Evolutionary conservation across 2,888 invertebrate genomes (phyloP), one percentile per base, ranked within the genome.

Genomic region (Steinernema hermaphroditum): DNA sequence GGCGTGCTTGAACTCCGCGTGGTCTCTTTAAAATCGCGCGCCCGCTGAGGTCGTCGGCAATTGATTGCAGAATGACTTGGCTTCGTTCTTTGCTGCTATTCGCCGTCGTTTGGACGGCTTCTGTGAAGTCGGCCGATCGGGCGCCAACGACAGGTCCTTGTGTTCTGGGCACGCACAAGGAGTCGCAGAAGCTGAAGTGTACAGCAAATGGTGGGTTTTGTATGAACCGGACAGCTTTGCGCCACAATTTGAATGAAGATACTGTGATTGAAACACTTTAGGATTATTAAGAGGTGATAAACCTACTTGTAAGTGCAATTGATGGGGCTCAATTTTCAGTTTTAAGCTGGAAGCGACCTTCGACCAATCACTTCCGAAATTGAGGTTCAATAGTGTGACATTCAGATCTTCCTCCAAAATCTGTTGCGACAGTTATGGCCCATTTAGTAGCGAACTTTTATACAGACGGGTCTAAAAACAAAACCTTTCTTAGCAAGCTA

Each of bases 1-100:
- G 46, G 46, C 46, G 46, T 46, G 46, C 46, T 46, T 46, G 46
- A 46, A 46, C 46, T 46, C 46, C n/a, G 46, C 46, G 46, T 46
- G 46, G 46, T 46, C 46, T 16, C 46, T 19, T 19, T 46, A 19
- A 19, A 46, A 9, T 19, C 46, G 46, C 6, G 22, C 46, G 8
- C 16, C 16, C 46, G 6, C 46, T 46, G n/a, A 16, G 46, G 46
- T 46, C 22, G n/a, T 19, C 46, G 16, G n/a, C n/a, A n/a, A 16
- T 46, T 46, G 46, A 46, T 46, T 46, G 46, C 22, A 19, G 46
- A 19, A 46, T 46, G 46, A 46, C 4, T 46, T 46, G 46, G 46
- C 46, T 12, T 16, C 16, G 9, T 46, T 6, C n/a, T 16, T n/a
- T 46, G 46, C 46, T 46, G 6, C 9, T 46, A 46, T 46, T 46